Evolutionary conservation across 1,140 invertebrate species (phyloP), one percentile per base, ranked within the genome.

Genomic region (Drosophila teissieri): DNA sequence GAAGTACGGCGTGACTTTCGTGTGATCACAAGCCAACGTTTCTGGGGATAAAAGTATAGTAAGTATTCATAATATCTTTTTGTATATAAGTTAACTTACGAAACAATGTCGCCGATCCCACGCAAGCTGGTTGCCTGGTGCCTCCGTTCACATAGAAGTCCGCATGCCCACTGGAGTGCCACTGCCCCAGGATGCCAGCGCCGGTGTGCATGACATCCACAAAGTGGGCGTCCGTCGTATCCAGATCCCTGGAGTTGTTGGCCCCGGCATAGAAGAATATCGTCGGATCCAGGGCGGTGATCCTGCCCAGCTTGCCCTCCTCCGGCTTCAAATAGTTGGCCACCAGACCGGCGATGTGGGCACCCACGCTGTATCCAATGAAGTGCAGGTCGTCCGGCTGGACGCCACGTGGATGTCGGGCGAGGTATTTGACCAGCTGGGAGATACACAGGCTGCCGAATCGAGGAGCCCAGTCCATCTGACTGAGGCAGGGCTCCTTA

Each of bases 61-160:
- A 36, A 53, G 22, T 15, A 5, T 17, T 17, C 31, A 19, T 24
- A 5, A 24, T 24, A 24, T 24, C 0, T 24, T 4, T 4, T 24
- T 24, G 14, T 40, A n/a, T 44, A 2, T 19, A 3, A 11, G 11
- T 17, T 11, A 12, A 93, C 95, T 95, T 94, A 97, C 96, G 95
- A 79, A 97, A 96, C 44, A 97, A 93, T 2, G 95, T 96, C 53
- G 95, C 93, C 44, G 89, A 91, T 14, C 95, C 95, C 0, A 95
- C 95, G 62, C 97, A 98, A 51, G 96, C 97, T 3, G 97, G 97
- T 80, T 98, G 97, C 78, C 96, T 95, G 42, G 96, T 96, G 36
- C 97, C 97, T 10, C 97, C 97, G 89, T 98, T 98, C 24, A 97
- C 96, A 92, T 98, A 98, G 92, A 97, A 98, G 91, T 98, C 97